These are phyloP conservation scores for Torymus aiolomorphi DNA, from an alignment of 2,888 invertebrate species.

Conservation along the genomic window DNA sequence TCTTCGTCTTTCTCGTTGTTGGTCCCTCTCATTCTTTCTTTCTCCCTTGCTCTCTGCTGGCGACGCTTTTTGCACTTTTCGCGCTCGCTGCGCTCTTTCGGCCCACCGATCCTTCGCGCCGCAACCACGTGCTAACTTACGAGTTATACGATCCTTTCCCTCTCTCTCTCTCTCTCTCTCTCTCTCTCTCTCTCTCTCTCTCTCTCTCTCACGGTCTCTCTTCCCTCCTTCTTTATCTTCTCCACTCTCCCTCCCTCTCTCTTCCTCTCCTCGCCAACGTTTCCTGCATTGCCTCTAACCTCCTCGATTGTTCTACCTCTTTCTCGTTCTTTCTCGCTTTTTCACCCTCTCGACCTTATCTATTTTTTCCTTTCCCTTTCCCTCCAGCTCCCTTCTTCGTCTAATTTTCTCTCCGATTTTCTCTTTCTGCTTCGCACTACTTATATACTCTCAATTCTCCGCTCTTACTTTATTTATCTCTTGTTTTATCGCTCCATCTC, in stretches of 20 bases:
- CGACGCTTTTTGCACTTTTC: slow-evolving; percentile 48
- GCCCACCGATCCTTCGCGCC: slow-evolving; percentile 27
- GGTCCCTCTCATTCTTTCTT: no score
- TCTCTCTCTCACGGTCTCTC: slow-evolving; percentile 60
- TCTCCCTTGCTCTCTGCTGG: slow-evolving; percentile 49
- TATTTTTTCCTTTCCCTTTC: background rate
- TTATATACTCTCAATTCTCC: background rate
- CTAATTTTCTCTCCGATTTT: no score
- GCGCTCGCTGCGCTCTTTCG: background rate
- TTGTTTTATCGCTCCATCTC: slow-evolving; percentile 25
- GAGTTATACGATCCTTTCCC: slow-evolving; percentile 66
- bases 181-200: slow-evolving; percentile 25
- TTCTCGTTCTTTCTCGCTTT: slow-evolving; percentile 31
- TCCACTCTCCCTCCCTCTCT: slow-evolving; percentile 19
- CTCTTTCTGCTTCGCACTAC: no score
- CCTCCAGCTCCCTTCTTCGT: background rate
- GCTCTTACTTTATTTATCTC: slow-evolving; percentile 1
- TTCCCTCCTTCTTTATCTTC: slow-evolving; percentile 41
- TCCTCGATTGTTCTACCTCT: slow-evolving; percentile 42
- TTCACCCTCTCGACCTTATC: background rate
- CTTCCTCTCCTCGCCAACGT: background rate
- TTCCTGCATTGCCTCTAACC: background rate
- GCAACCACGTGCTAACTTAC: slow-evolving; percentile 74
- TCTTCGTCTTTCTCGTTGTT: no score
- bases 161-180: slow-evolving; percentile 60